Evolutionary conservation across 2,797 vertebrate genomes (phyloP).

Genomic region (Microcaecilia unicolor): DNA sequence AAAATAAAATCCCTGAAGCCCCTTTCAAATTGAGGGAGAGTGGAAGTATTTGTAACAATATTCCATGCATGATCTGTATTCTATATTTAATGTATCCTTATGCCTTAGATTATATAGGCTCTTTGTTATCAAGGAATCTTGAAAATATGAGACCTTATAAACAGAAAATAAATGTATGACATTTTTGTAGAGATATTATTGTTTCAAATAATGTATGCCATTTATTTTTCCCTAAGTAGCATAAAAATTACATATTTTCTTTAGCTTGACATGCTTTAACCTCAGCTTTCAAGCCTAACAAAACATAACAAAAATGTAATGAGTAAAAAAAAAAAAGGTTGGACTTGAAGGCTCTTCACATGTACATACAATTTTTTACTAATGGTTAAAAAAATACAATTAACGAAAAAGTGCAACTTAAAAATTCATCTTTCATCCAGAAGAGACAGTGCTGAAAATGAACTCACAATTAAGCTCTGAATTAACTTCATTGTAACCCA

Average conservation of each 20-base stretch:
- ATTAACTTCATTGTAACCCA: constrained; percentile 4
- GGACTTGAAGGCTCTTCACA: constrained; percentile 55
- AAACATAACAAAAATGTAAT: constrained; percentile 10
- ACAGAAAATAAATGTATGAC: too few species aligned
- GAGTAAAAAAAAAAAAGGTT: constrained; percentile 1
- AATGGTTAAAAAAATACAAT: constrained; percentile 59
- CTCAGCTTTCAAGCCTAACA: neutral
- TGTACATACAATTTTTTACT: constrained; percentile 62
- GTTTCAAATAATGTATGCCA: constrained; percentile 6
- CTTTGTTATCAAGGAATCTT: too few species aligned
- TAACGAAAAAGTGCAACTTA: constrained; percentile 32
- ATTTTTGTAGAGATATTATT: neutral
- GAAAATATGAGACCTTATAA: too few species aligned
- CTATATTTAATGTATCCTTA: too few species aligned
- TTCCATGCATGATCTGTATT: too few species aligned
- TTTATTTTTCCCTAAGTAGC: constrained; percentile 6
- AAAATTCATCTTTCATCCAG: constrained; percentile 46
- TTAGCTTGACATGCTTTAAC: constrained; percentile 8
- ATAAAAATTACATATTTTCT: constrained; percentile 1
- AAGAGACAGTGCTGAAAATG: constrained; percentile 11
- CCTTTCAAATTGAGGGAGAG: too few species aligned
- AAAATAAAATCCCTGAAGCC: too few species aligned
- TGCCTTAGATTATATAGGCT: too few species aligned
- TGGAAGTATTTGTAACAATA: too few species aligned
- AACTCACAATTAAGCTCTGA: neutral